Conservation (phyloP, 2,797 vertebrate genomes). For the Lindbergichthys nudifrons region DNA sequence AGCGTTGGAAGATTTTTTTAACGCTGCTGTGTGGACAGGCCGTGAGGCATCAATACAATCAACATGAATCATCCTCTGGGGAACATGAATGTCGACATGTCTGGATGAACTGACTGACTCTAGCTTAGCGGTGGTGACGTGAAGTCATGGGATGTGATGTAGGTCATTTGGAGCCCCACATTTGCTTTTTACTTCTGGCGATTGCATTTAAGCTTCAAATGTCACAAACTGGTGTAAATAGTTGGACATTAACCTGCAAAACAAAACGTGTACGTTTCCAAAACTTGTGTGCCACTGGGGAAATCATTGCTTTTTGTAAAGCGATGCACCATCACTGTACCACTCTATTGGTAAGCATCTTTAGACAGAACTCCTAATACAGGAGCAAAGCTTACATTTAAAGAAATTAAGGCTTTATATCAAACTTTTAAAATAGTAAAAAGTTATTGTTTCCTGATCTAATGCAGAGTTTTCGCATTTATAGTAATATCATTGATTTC, state of each 20-base stretch:
- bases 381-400: not conserved
- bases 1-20: too few relatives aligned
- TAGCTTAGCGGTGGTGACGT: too few relatives aligned
- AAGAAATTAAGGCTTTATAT: not conserved
- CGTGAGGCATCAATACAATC: constrained; percentile 2
- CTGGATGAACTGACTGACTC: too few relatives aligned
- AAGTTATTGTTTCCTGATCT: not conserved
- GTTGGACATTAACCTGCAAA: too few relatives aligned
- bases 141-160: too few relatives aligned
- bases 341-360: not conserved
- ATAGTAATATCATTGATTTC: not conserved
- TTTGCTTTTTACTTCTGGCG: too few relatives aligned
- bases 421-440: not conserved
- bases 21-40: too few relatives aligned
- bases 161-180: too few relatives aligned
- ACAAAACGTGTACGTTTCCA: too few relatives aligned
- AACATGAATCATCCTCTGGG: not conserved
- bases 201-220: too few relatives aligned
- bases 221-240: too few relatives aligned
- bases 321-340: not conserved
- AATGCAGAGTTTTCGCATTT: not conserved
- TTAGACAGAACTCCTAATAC: not conserved
- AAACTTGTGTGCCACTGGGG: too few relatives aligned
- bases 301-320: not conserved
- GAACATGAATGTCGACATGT: not conserved